phyloP scores from a whole-genome alignment of 2,888 invertebrate species.

The Cyclophora albipunctata region DNA sequence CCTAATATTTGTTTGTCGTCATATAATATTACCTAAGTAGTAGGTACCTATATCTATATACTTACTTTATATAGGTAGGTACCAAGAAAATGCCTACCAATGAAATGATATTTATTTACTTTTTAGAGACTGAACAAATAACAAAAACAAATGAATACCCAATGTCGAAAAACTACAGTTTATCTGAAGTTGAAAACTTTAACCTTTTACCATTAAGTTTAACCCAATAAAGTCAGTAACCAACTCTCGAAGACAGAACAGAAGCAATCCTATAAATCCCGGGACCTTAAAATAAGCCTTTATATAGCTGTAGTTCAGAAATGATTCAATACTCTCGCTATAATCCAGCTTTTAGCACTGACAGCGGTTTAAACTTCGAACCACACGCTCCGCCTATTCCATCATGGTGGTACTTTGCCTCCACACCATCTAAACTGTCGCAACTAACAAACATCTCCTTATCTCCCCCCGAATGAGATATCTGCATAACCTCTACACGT shows the following conservation, averaged over 20 bases:
- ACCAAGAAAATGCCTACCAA: no score
- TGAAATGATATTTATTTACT: no score
- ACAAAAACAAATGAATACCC: no score
- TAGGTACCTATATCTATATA: no score
- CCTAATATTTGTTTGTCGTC: no score
- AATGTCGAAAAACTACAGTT: no score
- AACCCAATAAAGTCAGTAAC: no score
- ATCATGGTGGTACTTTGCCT: conserved; percentile 63
- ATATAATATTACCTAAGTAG: no score
- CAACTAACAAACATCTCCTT: conserved; percentile 61
- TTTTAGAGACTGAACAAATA: no score
- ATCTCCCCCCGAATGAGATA: conserved; percentile 68
- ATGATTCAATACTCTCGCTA: conserved; percentile 29
- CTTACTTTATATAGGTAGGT: no score
- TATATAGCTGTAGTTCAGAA: conserved; percentile 10
- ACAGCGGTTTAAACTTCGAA: conserved; percentile 26
- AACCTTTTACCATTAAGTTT: no score
- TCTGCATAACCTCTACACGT: conserved; percentile 62
- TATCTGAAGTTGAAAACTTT: no score
- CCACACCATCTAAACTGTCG: conserved; percentile 48
- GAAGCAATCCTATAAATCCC: conserved; percentile 6
- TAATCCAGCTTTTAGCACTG: conserved; percentile 32
- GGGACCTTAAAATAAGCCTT: conserved; percentile 22
- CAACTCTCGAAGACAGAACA: neutral
- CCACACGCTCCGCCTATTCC: conserved; percentile 65